phyloP scores from a whole-genome alignment of 2,888 invertebrate genomes.

The Plusia festucae region DNA sequence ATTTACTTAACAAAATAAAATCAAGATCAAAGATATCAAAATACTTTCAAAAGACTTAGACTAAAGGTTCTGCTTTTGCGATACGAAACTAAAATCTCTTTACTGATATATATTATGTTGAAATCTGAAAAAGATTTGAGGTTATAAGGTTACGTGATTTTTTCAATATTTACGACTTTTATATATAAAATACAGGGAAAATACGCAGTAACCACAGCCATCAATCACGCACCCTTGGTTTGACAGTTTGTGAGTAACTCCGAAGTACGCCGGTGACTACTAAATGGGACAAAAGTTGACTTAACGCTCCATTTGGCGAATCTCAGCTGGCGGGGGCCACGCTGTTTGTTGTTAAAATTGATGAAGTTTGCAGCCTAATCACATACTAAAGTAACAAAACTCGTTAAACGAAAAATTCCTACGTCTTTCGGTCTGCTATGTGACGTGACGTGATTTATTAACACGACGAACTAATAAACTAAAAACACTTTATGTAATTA shows the following conservation, averaged over 20 bases:
- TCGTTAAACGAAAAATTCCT: slow-evolving; percentile 53
- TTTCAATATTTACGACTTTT: slow-evolving; percentile 9
- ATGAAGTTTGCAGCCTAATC: slow-evolving; percentile 45
- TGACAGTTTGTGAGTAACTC: slow-evolving; percentile 55
- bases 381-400: slow-evolving; percentile 44
- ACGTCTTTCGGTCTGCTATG: slow-evolving; percentile 10
- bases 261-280: slow-evolving; percentile 26
- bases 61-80: slow-evolving; percentile 17
- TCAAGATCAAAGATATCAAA: slow-evolving; percentile 25
- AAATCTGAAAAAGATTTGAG: slow-evolving; percentile 3
- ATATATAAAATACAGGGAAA: slow-evolving; percentile 22
- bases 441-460: slow-evolving; percentile 36
- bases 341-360: slow-evolving; percentile 41
- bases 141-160: slow-evolving; percentile 7
- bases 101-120: slow-evolving; percentile 7
- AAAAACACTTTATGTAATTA: slow-evolving; percentile 42
- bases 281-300: slow-evolving; percentile 52
- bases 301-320: slow-evolving; percentile 52
- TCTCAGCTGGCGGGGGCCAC: slow-evolving; percentile 19
- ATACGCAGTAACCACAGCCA: slow-evolving; percentile 31
- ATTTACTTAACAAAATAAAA: slow-evolving; percentile 3
- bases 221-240: slow-evolving; percentile 50
- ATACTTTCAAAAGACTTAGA: neutral
- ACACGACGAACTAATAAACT: slow-evolving; percentile 36
- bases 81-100: slow-evolving; percentile 15